Conservation (phyloP, 2,888 invertebrate genomes). For the Salticus scenicus region DNA sequence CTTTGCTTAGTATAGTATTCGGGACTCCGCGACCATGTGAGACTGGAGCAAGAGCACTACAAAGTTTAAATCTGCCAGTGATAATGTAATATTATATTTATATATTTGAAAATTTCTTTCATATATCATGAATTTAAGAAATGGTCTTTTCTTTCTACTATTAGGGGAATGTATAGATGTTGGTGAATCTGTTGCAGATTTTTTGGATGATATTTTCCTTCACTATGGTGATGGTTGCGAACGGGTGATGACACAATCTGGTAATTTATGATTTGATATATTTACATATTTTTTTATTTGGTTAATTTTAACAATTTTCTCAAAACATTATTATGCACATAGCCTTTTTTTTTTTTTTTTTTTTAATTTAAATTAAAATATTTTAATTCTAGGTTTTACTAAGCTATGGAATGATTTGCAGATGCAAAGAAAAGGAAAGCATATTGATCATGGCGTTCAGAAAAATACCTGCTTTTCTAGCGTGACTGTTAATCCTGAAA, state of each 20-base stretch:
- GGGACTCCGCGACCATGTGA: no score
- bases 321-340: no score
- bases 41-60: no score
- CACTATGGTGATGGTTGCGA: constrained; percentile 24
- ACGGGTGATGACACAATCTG: neutral
- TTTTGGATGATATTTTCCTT: constrained; percentile 21
- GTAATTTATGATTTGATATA: neutral
- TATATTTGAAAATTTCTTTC: no score
- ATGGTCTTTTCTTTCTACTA: neutral
- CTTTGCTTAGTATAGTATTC: no score
- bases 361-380: neutral
- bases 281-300: no score
- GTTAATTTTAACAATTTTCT: no score
- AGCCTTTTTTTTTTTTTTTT: no score
- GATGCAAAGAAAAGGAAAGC: constrained; percentile 10
- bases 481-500: neutral
- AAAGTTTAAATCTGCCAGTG: no score
- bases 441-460: constrained; percentile 7
- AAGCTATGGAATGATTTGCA: constrained; percentile 29
- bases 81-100: no score
- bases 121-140: no score
- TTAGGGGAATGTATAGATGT: constrained; percentile 33
- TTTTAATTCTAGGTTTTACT: neutral
- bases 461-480: neutral
- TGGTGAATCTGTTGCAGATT: constrained; percentile 26